Base-by-base conservation (phyloP, 2,113 vertebrate species). In the Apaloderma vittatum region DNA sequence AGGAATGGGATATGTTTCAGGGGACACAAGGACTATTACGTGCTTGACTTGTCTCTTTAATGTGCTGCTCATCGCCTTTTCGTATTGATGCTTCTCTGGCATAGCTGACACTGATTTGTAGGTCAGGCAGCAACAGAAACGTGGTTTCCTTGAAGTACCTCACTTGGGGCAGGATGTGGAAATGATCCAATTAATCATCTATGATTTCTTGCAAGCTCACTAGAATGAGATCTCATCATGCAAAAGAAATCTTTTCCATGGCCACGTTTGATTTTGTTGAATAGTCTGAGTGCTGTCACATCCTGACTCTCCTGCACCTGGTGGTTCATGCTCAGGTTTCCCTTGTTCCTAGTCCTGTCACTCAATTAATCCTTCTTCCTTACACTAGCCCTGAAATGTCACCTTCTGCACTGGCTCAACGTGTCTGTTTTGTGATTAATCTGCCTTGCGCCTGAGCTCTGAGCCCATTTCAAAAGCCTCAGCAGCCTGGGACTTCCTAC, bases 401-500 rank as follows among this genome's bases (percentile, higher is more conserved):
- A 85, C 34, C 85, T n/a, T 58, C 81, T 73, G 24, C 37, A 34
- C 45, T 16, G 58, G 81, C 78, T 78, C 62, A 20, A 27, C 6
- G 0, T 23, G 66, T 20, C 84, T 93, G 62, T 0, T 15, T 24
- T 37, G 80, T 75, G 92, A 90, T 97, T 83, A 84, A 80, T 83
- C 72, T 63, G 81, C 86, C 90, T 88, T 3, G 0, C 15, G 55
- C 67, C 90, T 83, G 82, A 93, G 84, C 84, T 71, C 76, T 90
- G 89, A 87, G 88, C 63, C 72, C 57, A n/a, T 92, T 93, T 80
- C 26, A 83, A 94, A 84, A 95, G 59, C 88, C 88, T 93, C 86
- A 72, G 94, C 86, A 86, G 67, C 92, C 55, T 91, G 93, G 92
- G 94, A 96, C 87, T 95, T 85, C 75, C 92, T 71, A 30, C 9